Conservation (phyloP, 2,113 vertebrate species). For the Phylloscopus trochilus region DNA sequence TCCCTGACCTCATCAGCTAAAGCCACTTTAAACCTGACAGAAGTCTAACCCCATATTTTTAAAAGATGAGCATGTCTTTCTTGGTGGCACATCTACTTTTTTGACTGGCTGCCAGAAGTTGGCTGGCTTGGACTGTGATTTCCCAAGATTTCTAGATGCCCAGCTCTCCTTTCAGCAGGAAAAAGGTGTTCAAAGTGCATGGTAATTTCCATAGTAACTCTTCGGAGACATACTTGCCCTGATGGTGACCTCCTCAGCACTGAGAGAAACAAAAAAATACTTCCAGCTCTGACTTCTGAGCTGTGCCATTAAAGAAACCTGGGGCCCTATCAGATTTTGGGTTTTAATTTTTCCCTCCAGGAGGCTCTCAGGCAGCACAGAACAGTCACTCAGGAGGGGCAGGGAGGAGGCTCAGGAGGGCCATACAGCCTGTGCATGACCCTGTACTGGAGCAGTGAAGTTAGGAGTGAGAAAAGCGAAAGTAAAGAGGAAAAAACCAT, state of each 20-base stretch:
- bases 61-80: neutral
- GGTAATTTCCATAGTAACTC: neutral
- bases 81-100: neutral
- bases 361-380: neutral
- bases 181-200: neutral
- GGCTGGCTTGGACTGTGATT: fast-evolving
- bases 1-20: neutral
- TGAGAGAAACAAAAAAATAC: neutral
- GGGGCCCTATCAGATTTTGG: neutral
- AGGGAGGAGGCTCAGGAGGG: neutral
- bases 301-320: neutral
- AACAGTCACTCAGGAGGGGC: neutral
- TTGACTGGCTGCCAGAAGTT: neutral
- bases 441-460: neutral
- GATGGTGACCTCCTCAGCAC: neutral
- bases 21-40: neutral
- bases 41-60: neutral
- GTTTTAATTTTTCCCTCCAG: neutral
- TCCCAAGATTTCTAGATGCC: neutral
- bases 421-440: neutral
- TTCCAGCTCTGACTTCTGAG: neutral
- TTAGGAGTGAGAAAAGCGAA: neutral
- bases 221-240: neutral
- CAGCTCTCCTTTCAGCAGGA: neutral
- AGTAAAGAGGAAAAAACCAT: neutral